phyloP scores from a whole-genome alignment of 2,888 invertebrate species.

The Andrena bucephala region DNA sequence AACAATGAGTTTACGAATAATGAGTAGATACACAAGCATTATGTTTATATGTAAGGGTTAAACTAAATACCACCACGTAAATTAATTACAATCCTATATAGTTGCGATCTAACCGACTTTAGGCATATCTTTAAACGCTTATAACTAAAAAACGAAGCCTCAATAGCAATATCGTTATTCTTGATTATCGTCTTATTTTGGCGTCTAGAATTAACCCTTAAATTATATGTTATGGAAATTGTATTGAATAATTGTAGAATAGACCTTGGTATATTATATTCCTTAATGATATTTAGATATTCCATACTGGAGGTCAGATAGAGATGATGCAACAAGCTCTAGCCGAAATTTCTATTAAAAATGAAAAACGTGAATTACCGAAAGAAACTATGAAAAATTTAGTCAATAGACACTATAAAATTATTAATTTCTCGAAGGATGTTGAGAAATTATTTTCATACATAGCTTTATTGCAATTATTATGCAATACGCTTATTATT shows the following conservation, averaged over 20 bases:
- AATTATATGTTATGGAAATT: not conserved
- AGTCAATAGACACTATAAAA: conserved; percentile 58
- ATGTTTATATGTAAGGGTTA: no score
- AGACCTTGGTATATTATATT: not conserved
- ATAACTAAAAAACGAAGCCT: no score
- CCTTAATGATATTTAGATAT: conserved; percentile 47
- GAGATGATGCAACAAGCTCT: conserved; percentile 56
- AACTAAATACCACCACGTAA: no score
- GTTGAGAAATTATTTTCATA: conserved; percentile 66
- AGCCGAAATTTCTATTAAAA: conserved; percentile 20
- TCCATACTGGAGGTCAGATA: conserved; percentile 64
- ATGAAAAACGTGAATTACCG: not conserved
- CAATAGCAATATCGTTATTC: no score
- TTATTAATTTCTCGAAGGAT: conserved; percentile 55
- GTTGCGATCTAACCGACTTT: no score
- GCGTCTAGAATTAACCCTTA: no score
- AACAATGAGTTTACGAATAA: no score
- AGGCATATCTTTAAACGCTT: no score
- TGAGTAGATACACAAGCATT: no score
- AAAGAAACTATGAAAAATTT: conserved; percentile 7
- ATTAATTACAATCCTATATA: no score
- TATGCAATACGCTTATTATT: conserved; percentile 65
- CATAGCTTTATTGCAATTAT: conserved; percentile 66
- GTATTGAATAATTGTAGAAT: not conserved
- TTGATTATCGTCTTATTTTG: no score